Evolutionary conservation across 35 echinoderm and acorn worm genomes (phyloP), one percentile per base, ranked within the genome.

Genomic region (Apostichopus parvimensis): DNA sequence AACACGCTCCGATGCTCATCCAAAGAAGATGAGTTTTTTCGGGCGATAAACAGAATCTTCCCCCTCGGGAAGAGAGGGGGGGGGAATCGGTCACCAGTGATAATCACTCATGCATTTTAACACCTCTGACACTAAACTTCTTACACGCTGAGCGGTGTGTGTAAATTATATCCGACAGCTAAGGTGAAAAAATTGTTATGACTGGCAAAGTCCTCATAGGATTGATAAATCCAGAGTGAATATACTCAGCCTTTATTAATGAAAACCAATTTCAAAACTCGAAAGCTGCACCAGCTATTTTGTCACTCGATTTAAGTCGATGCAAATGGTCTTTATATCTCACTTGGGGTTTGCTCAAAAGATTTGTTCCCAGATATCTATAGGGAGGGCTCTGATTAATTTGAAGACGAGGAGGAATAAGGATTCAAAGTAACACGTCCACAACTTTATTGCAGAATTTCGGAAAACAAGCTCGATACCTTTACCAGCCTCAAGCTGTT

Each of bases 91-190:
- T 82, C 79, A 24, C 53, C 25, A 45, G 45, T 4, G 25, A 56
- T 82, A 82, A 82, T 53, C 5, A 82, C 79, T 82, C 79, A 82
- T 82, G 13, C 79, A 55, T 45, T 56, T 82, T 54, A 82, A 82
- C 79, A 82, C 79, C 8, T 34, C 34, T 82, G 53, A 56, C 79
- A 82, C 25, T 2, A 56, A 17, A 34, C 25, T 9, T 55, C 25
- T 82, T 25, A 34, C n/a, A 55, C 52, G 34, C 34, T 45, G 34
- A 3, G 2, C 64, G 4, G 11, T 68, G 64, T 68, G 64, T 9
- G 55, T 82, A 82, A 82, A 82, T 82, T 56, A 54, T 54, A 53
- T 54, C 34, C 54, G 79, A 82, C 79, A 82, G 45, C 2, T 45
- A 82, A 45, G 55, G 79, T 82, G 55, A 45, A 55, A 55, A 45